These are phyloP conservation scores for Petrosia ficiformis DNA, from an alignment of 37 sponge, comb jelly and placozoan genomes.

Conservation along the genomic window DNA sequence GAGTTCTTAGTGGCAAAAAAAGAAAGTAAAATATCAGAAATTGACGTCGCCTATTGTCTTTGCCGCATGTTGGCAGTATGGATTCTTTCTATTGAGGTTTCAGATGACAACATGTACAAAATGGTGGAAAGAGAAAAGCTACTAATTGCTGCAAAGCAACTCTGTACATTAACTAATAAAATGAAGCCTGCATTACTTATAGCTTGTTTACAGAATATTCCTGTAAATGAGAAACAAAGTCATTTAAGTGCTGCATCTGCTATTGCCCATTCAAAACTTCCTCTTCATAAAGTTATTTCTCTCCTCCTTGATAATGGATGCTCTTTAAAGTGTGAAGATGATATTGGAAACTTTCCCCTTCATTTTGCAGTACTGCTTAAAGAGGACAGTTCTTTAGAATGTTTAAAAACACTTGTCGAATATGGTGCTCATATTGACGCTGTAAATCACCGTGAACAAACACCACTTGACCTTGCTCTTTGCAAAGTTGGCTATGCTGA, in stretches of 20 bases:
- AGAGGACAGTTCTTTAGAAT: constrained; percentile 33
- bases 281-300: constrained; percentile 41
- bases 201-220: constrained; percentile 60
- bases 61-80: constrained; percentile 62
- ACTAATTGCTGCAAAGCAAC: constrained; percentile 1
- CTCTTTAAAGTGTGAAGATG: constrained; percentile 45
- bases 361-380: constrained; percentile 64
- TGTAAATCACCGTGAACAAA: constrained; percentile 53
- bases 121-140: constrained; percentile 23
- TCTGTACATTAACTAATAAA: constrained; percentile 12
- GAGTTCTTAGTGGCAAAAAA: constrained; percentile 67
- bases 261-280: constrained; percentile 31
- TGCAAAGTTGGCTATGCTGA: not conserved
- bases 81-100: constrained; percentile 33
- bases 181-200: constrained; percentile 29
- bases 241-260: constrained; percentile 33
- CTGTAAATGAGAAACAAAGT: not conserved
- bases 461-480: constrained; percentile 49
- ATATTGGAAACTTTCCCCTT: constrained; percentile 63
- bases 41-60: constrained; percentile 52
- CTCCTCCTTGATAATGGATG: constrained; percentile 42
- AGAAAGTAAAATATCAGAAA: constrained; percentile 71
- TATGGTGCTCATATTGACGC: constrained; percentile 67
- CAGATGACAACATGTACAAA: constrained; percentile 7
- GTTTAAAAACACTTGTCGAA: constrained; percentile 40